phyloP scores from a whole-genome alignment of 2,113 vertebrate species.

The Spilogale gracilis region DNA sequence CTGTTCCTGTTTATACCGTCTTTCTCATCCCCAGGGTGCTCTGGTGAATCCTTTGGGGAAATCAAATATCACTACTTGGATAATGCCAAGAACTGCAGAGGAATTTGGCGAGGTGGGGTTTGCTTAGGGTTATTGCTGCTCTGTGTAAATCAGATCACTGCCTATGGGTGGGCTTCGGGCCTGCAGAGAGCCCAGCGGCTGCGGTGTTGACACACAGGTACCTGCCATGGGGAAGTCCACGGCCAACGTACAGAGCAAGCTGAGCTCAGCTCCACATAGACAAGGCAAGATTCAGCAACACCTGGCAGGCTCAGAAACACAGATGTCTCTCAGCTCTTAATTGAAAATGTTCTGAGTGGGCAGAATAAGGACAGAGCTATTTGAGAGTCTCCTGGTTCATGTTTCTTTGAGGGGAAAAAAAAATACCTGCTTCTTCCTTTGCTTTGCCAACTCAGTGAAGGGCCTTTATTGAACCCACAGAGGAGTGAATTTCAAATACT shows the following conservation, averaged over 20 bases:
- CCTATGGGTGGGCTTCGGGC: not conserved
- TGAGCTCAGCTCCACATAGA: not conserved
- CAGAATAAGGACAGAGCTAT: not conserved
- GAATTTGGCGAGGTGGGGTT: not conserved
- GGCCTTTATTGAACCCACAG: not conserved
- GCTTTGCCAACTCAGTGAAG: not conserved
- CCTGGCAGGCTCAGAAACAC: not conserved
- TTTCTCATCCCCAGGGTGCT: not conserved
- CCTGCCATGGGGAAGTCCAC: accelerated
- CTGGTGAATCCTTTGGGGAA: accelerated
- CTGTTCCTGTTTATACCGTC: not conserved
- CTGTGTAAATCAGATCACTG: not conserved
- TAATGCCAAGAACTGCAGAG: not conserved
- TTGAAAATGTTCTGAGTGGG: not conserved
- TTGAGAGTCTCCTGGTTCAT: not conserved
- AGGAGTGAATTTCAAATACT: not conserved
- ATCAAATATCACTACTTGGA: not conserved
- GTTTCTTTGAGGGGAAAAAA: not conserved
- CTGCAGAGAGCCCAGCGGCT: not conserved
- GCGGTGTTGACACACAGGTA: not conserved
- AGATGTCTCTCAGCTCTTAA: conserved; percentile 10
- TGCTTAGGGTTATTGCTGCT: not conserved
- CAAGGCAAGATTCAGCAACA: not conserved
- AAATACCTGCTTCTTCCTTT: not conserved
- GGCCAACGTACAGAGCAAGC: not conserved